Percentiles rank a stretch among this genome's conserved stretches.
These are phyloP conservation scores for Meta bourneti DNA, from an alignment of 2,888 invertebrate species.

Conservation along the genomic window DNA sequence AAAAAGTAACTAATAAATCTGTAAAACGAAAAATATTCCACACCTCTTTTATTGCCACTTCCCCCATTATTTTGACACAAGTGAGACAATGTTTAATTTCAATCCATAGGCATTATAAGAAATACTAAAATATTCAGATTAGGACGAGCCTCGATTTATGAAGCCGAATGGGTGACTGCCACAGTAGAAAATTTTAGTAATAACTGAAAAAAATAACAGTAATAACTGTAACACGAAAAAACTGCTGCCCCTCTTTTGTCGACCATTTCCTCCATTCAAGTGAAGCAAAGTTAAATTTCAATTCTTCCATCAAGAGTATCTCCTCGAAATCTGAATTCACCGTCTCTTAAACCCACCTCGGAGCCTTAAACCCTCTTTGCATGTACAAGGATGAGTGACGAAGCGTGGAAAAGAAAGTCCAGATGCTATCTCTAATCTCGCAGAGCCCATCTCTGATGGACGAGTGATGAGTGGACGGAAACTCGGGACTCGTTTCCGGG, in stretches of 20 bases:
- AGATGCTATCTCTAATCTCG: not conserved
- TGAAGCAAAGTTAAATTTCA: not conserved
- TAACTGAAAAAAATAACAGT: no score
- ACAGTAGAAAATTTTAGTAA: no score
- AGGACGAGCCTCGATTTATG: no score
- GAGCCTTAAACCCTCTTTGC: not conserved
- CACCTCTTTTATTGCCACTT: no score
- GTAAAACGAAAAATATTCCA: no score
- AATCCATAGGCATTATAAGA: no score
- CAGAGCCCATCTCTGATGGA: not conserved
- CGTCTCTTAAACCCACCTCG: not conserved
- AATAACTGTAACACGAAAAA: not conserved
- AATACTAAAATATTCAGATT: no score
- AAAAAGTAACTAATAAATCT: no score
- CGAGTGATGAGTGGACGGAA: conserved; percentile 28
- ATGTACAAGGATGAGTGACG: not conserved
- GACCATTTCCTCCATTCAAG: not conserved
- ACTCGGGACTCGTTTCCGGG: conserved; percentile 30
- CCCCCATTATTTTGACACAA: no score
- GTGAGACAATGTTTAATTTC: no score
- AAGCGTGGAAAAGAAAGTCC: conserved; percentile 24
- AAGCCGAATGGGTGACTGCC: no score
- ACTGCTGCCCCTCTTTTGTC: not conserved
- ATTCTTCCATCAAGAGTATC: not conserved
- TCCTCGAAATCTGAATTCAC: not conserved